Percentiles rank a stretch among this genome's conserved stretches.
phyloP scores from a whole-genome alignment of 2,888 invertebrate species.

The Drosophila fungiperda region DNA sequence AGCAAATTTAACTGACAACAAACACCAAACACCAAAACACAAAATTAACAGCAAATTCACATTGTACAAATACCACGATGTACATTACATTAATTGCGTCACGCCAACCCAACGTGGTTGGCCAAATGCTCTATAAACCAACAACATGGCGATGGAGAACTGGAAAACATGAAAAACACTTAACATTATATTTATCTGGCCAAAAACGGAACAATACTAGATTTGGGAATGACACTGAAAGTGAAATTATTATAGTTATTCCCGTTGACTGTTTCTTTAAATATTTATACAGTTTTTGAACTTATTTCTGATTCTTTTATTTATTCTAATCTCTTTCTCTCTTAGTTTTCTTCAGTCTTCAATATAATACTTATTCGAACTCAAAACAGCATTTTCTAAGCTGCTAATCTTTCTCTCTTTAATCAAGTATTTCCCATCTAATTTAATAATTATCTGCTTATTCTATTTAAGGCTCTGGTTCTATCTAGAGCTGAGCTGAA shows the following conservation, averaged over 20 bases:
- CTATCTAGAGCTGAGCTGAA: not conserved
- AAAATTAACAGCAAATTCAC: constrained; percentile 19
- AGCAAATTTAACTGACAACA: constrained; percentile 43
- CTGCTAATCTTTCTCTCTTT: not conserved
- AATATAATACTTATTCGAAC: not conserved
- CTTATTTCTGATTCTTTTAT: not conserved
- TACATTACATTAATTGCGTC: constrained; percentile 37
- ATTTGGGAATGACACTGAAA: constrained; percentile 2
- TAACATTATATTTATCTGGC: constrained; percentile 11
- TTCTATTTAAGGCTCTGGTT: not conserved
- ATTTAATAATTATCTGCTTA: not conserved
- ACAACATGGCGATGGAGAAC: constrained; percentile 28
- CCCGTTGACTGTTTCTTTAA: not conserved
- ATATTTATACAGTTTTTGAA: not conserved
- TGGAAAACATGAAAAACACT: constrained; percentile 3
- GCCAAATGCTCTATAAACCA: constrained; percentile 29
- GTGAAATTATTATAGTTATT: not conserved
- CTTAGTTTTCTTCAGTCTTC: not conserved
- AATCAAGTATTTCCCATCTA: not conserved
- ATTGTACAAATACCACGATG: constrained; percentile 55
- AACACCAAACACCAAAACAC: constrained; percentile 47
- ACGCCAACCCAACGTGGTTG: constrained; percentile 44
- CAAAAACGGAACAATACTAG: not conserved
- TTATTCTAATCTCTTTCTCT: too few relatives aligned
- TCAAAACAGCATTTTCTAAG: not conserved